Evolutionary conservation across 1,140 invertebrate species (phyloP), one percentile per base, ranked within the genome.

Genomic region (Heliconius himera): DNA sequence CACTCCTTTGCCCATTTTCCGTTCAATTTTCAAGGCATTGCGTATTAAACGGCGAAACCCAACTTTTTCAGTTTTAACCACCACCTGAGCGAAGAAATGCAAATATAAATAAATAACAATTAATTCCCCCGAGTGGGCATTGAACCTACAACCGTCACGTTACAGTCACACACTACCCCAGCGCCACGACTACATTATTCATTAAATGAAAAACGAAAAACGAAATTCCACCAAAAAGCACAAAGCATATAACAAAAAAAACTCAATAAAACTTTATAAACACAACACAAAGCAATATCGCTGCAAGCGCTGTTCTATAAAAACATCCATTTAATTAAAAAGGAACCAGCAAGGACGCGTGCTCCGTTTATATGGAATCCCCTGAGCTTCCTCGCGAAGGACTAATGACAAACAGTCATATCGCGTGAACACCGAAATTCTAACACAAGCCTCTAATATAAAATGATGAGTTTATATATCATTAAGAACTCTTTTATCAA

Each of bases 331-430:
- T 77, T 77, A 77, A 77, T 74, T 77, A 77, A 80, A 76, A 38
- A 78, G 77, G 72, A 78, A 77, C 74, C 70, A 26, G n/a, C 66
- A 33, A 76, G 78, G 78, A 76, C 72, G 73, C 72, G 11, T 26
- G 71, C 71, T 46, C 46, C 36, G 72, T 77, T 81, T 81, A 76
- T 70, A 81, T 41, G 72, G 74, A 81, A 74, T 81, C 76, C 72
- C 76, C 60, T 70, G 79, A 66, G 75, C 73, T 76, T 77, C 76
- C 66, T 60, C n/a, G 49, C 56, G 72, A 74, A 78, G 60, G 74
- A 75, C 71, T 78, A 78, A 77, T 81, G 76, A 78, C 66, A 78
- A 80, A 81, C 80, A 72, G 66, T 74, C 9, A 49, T n/a, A 81
- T 81, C 49, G 80, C 79, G 79, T 81, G 79, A 77, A 81, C 70